Evolutionary conservation across 1,140 invertebrate genomes (phyloP), one percentile per base, ranked within the genome.

Genomic region (Euwallacea similis): DNA sequence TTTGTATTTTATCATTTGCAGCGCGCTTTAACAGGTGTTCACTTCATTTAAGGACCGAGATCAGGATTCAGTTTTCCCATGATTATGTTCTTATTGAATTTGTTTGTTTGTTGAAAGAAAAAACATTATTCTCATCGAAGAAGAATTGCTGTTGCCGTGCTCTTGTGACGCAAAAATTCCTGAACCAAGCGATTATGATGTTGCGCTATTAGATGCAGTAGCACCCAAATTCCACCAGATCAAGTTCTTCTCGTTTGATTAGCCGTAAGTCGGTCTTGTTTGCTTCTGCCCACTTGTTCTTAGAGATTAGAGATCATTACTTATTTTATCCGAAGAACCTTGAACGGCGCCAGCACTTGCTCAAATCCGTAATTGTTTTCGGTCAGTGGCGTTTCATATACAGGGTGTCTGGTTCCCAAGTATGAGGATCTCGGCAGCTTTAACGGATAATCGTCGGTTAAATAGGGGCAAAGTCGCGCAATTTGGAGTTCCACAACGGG

Each of bases 301-400:
- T 4, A 33, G 7, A 65, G 62, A 65, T 65, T 50, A 65, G 42
- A 65, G 62, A 65, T 54, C 42, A 62, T 65, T 63, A 63, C 41
- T 63, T 63, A 63, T 63, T 63, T 65, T 65, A 65, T 65, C 62
- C 42, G 15, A 16, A 7, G 62, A 65, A 54, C 62, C 62, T 65
- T 65, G 62, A 65, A 44, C 41, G 62, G 62, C 62, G 62, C 62
- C 62, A 33, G 21, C 21, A 65, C 62, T 65, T 65, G 62, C 47
- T 65, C 21, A 54, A 65, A 46, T 41, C 60, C 4, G 41, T 62
- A 62, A 62, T 62, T 62, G 60, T 33, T 62, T 62, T 62, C 46
- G 15, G 60, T 44, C 60, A 46, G 60, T 44, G 60, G 60, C 56
- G 56, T 41, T 11, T 33, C 54, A 16, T 6, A 6, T 50, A 50